phyloP scores from a whole-genome alignment of 1,140 invertebrate genomes.

The Pogonus chalceus region DNA sequence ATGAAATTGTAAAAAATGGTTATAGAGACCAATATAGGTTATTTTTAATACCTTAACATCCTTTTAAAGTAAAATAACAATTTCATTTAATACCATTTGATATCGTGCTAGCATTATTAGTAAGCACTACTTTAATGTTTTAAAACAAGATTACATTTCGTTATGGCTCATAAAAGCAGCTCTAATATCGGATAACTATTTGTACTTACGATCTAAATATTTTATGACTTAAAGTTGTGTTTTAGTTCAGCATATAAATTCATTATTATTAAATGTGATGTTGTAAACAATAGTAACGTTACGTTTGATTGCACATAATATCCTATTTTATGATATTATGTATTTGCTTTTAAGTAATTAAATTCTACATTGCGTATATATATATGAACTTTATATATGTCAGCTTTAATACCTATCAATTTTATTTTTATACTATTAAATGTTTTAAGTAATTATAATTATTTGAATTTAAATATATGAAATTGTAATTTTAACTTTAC shows the following conservation, averaged over 20 bases:
- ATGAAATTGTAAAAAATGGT: too few relatives aligned
- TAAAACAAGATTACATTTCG: too few relatives aligned
- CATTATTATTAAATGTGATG: slow-evolving; percentile 1
- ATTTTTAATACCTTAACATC: too few relatives aligned
- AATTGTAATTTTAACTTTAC: background rate
- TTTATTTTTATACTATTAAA: background rate
- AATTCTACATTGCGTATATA: background rate
- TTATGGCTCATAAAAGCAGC: too few relatives aligned
- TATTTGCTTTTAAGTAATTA: slow-evolving; percentile 6
- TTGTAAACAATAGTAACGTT: background rate
- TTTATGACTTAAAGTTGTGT: background rate
- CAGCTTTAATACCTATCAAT: background rate
- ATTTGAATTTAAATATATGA: background rate
- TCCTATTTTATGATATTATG: background rate
- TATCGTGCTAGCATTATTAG: too few relatives aligned
- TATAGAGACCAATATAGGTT: too few relatives aligned
- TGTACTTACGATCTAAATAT: background rate
- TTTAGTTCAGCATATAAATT: background rate
- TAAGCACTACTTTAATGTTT: too few relatives aligned
- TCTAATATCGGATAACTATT: too few relatives aligned
- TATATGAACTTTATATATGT: background rate
- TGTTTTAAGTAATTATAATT: background rate
- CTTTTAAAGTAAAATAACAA: too few relatives aligned
- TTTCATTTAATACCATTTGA: too few relatives aligned
- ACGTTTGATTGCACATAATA: background rate